These are phyloP conservation scores for Drosophila navojoa DNA, from an alignment of 1,140 invertebrate genomes.

Conservation along the genomic window DNA sequence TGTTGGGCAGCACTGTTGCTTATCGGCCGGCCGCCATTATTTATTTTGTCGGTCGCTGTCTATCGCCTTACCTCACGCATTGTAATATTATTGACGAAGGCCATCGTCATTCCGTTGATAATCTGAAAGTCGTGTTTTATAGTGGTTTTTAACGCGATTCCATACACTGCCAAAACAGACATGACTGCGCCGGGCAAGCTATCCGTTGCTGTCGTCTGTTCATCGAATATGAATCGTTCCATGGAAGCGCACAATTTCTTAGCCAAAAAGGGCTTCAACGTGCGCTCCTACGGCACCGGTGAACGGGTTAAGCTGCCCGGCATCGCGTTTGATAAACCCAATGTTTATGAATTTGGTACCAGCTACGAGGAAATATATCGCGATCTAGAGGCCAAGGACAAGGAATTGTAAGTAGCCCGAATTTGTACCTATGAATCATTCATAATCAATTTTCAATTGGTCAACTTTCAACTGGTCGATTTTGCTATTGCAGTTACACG, in stretches of 20 bases:
- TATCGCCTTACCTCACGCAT: constrained; percentile 9
- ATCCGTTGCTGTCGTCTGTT: constrained; percentile 97
- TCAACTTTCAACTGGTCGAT: neutral
- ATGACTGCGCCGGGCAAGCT: constrained; percentile 85
- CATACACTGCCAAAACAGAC: constrained; percentile 65
- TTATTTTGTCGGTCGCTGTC: neutral
- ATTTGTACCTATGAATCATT: no score
- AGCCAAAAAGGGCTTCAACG: constrained; percentile 98
- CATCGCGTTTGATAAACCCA: constrained; percentile 96
- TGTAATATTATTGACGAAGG: constrained; percentile 23
- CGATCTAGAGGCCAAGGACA: constrained; percentile 95
- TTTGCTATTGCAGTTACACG: constrained; percentile 90
- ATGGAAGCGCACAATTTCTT: constrained; percentile 99
- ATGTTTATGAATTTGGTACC: constrained; percentile 98
- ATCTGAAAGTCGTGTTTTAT: constrained; percentile 21
- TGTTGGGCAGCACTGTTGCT: neutral
- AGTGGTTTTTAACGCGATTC: constrained; percentile 25
- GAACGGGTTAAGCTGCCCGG: constrained; percentile 99
- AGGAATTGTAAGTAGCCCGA: constrained; percentile 88
- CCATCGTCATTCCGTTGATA: constrained; percentile 25
- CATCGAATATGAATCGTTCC: constrained; percentile 99
- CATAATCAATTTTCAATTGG: neutral
- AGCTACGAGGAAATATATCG: constrained; percentile 99
- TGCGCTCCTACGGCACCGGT: constrained; percentile 97
- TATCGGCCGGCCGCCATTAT: constrained; percentile 16